phyloP scores from a whole-genome alignment of 2,888 invertebrate species.

The Limenitis camilla region DNA sequence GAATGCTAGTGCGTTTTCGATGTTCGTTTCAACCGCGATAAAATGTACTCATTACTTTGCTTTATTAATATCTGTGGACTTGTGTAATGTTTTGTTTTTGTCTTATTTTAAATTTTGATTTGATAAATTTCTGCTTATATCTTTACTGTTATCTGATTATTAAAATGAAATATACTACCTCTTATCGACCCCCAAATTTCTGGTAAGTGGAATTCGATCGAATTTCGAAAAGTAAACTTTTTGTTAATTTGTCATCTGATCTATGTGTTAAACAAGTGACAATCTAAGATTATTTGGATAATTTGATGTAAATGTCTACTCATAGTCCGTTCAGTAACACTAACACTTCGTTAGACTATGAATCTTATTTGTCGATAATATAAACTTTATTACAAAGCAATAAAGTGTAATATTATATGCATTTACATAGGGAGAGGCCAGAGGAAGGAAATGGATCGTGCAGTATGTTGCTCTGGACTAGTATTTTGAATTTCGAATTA shows the following conservation, averaged over 20 bases:
- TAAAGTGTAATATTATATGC: constrained; percentile 39
- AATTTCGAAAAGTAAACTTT: background rate
- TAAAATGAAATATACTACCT: too few relatives aligned
- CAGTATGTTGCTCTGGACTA: constrained; percentile 54
- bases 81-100: background rate
- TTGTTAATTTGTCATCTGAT: too few relatives aligned
- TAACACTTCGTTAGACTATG: background rate
- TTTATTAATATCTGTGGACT: constrained; percentile 11
- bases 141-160: too few relatives aligned
- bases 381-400: constrained; percentile 29
- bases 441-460: constrained; percentile 41
- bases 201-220: background rate
- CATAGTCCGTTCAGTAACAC: too few relatives aligned
- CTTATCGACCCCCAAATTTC: too few relatives aligned
- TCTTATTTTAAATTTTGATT: background rate
- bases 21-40: constrained; percentile 46
- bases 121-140: too few relatives aligned
- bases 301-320: too few relatives aligned
- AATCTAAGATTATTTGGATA: too few relatives aligned
- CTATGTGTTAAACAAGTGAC: too few relatives aligned
- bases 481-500: constrained; percentile 36
- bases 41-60: constrained; percentile 33
- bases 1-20: constrained; percentile 66
- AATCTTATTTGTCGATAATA: constrained; percentile 8
- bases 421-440: constrained; percentile 34